Conservation (phyloP, 2,888 invertebrate genomes). For the Zaprionus bogoriensis region DNA sequence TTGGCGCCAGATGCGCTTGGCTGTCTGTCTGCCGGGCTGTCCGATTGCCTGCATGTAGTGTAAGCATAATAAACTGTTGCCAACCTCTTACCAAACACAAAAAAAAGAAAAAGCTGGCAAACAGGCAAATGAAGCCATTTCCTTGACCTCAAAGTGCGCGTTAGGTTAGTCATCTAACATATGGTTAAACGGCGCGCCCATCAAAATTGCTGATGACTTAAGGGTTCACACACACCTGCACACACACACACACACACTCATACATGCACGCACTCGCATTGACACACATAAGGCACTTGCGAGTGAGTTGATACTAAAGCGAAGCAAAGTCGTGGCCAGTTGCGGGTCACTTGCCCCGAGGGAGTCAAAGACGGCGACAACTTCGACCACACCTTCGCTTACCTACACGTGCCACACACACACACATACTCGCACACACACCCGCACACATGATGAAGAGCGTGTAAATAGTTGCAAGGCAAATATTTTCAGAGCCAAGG, state of each 20-base stretch:
- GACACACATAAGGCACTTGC: slow-evolving; percentile 56
- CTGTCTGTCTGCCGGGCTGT: background rate
- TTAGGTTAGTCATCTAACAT: slow-evolving; percentile 5
- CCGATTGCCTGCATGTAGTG: background rate
- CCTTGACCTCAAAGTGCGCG: slow-evolving; percentile 73
- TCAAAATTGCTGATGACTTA: slow-evolving; percentile 63
- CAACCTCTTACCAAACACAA: no score
- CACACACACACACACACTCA: slow-evolving; percentile 29
- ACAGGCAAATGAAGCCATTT: slow-evolving; percentile 52
- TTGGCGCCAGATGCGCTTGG: slow-evolving; percentile 37
- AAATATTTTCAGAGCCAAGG: slow-evolving; percentile 80
- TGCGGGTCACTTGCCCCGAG: slow-evolving; percentile 47
- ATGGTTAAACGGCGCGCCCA: slow-evolving; percentile 43
- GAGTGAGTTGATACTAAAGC: slow-evolving; percentile 72
- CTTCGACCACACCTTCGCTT: slow-evolving; percentile 76
- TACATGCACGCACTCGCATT: slow-evolving; percentile 26
- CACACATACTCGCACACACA: slow-evolving; percentile 8
- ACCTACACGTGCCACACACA: slow-evolving; percentile 46
- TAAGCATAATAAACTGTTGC: no score
- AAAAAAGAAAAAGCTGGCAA: no score
- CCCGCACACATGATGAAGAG: background rate
- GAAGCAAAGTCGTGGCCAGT: slow-evolving; percentile 31
- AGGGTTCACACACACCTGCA: slow-evolving; percentile 38
- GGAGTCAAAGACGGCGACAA: slow-evolving; percentile 59
- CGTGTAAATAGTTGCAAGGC: slow-evolving; percentile 64